Base-by-base conservation (phyloP, 2,888 invertebrate genomes). In the Rhabditophanes sp. region DNA sequence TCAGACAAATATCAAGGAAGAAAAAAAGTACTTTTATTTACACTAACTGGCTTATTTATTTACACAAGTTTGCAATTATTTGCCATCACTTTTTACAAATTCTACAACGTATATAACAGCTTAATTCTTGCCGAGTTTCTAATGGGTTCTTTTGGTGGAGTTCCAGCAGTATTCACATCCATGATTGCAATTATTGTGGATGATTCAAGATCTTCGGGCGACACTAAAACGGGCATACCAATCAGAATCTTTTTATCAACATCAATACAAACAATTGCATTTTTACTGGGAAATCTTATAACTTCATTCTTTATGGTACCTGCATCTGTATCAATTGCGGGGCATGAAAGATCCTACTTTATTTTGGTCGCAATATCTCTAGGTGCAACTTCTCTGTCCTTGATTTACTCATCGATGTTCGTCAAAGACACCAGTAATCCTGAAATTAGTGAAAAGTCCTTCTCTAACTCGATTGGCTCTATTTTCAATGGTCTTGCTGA, bases 161-260 rank as follows among this genome's bases (percentile, higher is more conserved):
- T 45, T 5, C 33, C 50, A 6, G 39, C 53, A 1, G 35, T 55
- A 8, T 43, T 52, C 30, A 30, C 51, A 6, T 45, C 48, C 0
- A 33, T 43, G 2, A 30, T 53, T 9, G 41, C 57, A 6, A 56
- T 57, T 26, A 46, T 57, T 1, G 50, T 55, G 2, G 57, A 57
- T 31, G 57, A 55, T 21, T 42, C 45, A 20, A 31, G 57, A 7
- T n/a, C n/a, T n/a, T n/a, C n/a, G n/a, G n/a, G n/a, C n/a, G n/a
- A n/a, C n/a, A n/a, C n/a, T n/a, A n/a, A n/a, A n/a, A n/a, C n/a
- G 20, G 16, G 23, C 3, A 30, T 30, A 22, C 16, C 30, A 14
- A 15, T 30, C 30, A 30, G 24, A 16, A 30, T 30, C 20, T 30
- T 22, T 16, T 19, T 17, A 22, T 12, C 30, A 2, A 12, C 30